Evolutionary conservation across 2,797 vertebrate genomes (phyloP), one percentile per base, ranked within the genome.

Genomic region (Eutrigla gurnardus): DNA sequence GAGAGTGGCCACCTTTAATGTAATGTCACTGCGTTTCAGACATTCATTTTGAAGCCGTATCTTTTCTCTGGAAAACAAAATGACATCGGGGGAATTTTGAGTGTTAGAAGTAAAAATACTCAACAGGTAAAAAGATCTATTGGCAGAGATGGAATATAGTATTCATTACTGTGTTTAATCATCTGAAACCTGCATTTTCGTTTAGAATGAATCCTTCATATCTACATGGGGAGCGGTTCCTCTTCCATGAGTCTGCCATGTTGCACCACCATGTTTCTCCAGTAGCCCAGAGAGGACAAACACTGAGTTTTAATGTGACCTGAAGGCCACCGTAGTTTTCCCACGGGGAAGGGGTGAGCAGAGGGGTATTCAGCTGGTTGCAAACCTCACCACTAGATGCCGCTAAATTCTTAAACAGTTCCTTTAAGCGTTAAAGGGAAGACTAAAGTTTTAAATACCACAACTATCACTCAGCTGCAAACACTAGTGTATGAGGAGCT

Each of bases 401-500:
- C 40, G 18, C 52, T 60, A 43, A 43, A 43, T 43, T 18, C 40
- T 45, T 45, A 60, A 10, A 61, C 18, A 61, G 13, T 4, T 43
- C 18, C 40, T 60, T 43, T 60, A 32, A 60, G 40, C 35, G n/a
- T 18, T 49, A 46, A 55, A 50, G 0, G 15, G 40, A 47, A 62
- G 37, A 49, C 3, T 4, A 49, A 14, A 2, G 52, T 35, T 15
- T 33, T n/a, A 50, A 9, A 25, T 12, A 42, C 63, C 45, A 59
- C 17, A 4, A 63, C 6, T 9, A n/a, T 35, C 67, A 25, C 43
- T 45, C 40, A 42, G 18, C 33, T 60, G 73, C 37, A 49, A 69
- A 69, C 70, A 76, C 80, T 88, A 81, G 40, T 61, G 47, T 65
- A 46, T 55, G n/a, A 73, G 58, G 42, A 81, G 70, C 75, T 62